These are phyloP conservation scores for Amorpha juglandis DNA, from an alignment of 2,888 invertebrate genomes.

Conservation along the genomic window DNA sequence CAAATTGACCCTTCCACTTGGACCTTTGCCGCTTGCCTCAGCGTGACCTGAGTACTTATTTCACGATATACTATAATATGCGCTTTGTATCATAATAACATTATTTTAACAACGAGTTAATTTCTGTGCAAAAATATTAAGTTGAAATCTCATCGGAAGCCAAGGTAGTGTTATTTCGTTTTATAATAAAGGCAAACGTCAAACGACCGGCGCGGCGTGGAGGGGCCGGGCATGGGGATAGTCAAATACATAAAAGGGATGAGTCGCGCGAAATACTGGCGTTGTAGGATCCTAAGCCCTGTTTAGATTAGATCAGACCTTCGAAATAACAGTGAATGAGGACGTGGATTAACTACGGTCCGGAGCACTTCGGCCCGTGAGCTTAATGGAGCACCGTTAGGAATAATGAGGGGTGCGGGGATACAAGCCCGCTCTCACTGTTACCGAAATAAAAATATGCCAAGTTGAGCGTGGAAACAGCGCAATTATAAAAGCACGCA, in stretches of 20 bases:
- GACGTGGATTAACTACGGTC: conserved; percentile 85
- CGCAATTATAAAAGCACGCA: background rate
- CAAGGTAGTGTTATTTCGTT: conserved; percentile 77
- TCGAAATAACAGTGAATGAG: conserved; percentile 85
- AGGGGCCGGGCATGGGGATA: conserved; percentile 69
- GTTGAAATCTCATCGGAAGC: conserved; percentile 70
- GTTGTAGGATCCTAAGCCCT: conserved; percentile 82
- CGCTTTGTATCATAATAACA: conserved; percentile 22
- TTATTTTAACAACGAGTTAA: background rate
- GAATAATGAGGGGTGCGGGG: conserved; percentile 79
- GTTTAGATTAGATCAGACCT: conserved; percentile 85
- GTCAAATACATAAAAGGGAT: conserved; percentile 82
- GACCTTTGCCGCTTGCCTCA: conserved; percentile 56
- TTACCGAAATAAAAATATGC: conserved; percentile 55
- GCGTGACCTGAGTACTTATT: conserved; percentile 50
- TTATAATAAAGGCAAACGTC: conserved; percentile 75
- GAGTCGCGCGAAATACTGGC: conserved; percentile 80
- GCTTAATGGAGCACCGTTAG: conserved; percentile 82
- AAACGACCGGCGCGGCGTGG: conserved; percentile 54
- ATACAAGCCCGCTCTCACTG: conserved; percentile 53
- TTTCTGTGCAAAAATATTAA: background rate
- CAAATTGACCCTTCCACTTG: conserved; percentile 79
- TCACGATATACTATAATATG: conserved; percentile 13
- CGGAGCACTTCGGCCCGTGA: conserved; percentile 81
- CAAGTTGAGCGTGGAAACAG: conserved; percentile 38